A percentile compares a stretch with the other conserved stretches of the same genome.
Evolutionary conservation across 1,140 invertebrate species (phyloP).

Genomic region (Eufriesea mexicana): DNA sequence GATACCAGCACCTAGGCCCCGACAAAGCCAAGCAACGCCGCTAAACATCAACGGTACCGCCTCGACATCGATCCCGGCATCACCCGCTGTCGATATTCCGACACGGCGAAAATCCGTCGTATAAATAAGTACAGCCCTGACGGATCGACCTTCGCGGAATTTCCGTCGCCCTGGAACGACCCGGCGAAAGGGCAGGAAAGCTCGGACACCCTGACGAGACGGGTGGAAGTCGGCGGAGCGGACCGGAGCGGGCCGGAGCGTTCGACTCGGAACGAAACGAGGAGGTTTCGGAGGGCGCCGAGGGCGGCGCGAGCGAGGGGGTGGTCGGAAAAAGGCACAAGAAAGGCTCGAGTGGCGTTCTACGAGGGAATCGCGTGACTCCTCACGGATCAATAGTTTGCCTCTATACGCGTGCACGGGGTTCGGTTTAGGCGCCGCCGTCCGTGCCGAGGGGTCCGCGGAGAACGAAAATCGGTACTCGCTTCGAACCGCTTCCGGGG

Average conservation of each 20-base stretch:
- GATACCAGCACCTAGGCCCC: background rate
- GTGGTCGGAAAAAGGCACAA: constrained; percentile 67
- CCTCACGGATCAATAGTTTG: constrained; percentile 81
- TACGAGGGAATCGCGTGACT: constrained; percentile 81
- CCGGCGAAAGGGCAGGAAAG: background rate
- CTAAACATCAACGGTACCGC: background rate
- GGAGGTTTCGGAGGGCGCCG: constrained; percentile 35
- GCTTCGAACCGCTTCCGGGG: constrained; percentile 9
- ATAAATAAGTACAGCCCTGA: background rate
- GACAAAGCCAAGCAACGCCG: background rate
- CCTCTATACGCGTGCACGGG: constrained; percentile 66
- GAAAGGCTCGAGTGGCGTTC: constrained; percentile 80
- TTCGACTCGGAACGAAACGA: constrained; percentile 32
- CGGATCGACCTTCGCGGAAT: constrained; percentile 2
- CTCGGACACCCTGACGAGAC: background rate
- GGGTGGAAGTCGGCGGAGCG: background rate
- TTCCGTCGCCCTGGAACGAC: background rate
- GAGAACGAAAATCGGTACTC: constrained; percentile 40
- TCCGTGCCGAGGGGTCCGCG: constrained; percentile 19
- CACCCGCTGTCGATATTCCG: background rate
- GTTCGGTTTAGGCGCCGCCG: constrained; percentile 59
- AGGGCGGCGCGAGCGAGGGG: constrained; percentile 24
- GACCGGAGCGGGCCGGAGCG: too few relatives aligned
- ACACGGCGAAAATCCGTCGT: background rate
- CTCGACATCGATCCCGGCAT: constrained; percentile 7